Conservation (phyloP, 2,797 vertebrate species). For the Aphelocoma californica region DNA sequence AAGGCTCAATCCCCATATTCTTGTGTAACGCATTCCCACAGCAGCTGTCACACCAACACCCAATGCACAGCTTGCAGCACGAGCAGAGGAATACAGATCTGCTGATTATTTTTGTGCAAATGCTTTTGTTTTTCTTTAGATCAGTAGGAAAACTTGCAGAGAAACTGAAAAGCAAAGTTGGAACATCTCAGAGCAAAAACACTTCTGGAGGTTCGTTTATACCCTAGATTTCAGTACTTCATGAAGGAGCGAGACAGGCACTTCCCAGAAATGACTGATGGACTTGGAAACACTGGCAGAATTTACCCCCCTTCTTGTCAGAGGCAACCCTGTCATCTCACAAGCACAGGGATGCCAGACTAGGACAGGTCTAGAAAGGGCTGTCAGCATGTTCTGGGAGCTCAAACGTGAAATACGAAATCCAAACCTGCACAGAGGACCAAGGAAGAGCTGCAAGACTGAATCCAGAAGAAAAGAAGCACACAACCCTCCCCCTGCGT, state of each 20-base stretch:
- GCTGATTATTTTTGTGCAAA: constrained; percentile 12
- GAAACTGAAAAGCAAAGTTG: background rate
- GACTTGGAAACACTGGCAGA: background rate
- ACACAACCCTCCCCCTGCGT: fast-evolving
- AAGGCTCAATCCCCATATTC: constrained; percentile 1
- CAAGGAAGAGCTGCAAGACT: background rate
- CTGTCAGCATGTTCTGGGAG: background rate
- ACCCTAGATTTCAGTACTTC: background rate
- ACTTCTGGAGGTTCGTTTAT: background rate
- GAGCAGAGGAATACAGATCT: constrained; percentile 23
- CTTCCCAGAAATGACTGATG: background rate
- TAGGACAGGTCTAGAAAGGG: background rate
- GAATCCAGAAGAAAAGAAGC: background rate
- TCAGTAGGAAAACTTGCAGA: background rate
- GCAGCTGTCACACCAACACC: constrained; percentile 60
- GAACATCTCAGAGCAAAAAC: background rate
- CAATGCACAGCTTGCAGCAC: background rate
- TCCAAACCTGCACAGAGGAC: background rate
- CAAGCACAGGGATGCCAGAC: background rate
- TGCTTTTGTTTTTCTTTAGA: constrained; percentile 23
- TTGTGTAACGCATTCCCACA: constrained; percentile 25
- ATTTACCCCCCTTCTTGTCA: background rate
- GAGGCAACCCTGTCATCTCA: background rate
- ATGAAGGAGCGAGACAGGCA: background rate
- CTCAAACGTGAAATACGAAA: background rate